Base-by-base conservation (phyloP, 1,140 invertebrate species). In the Aradophagus sp. region DNA sequence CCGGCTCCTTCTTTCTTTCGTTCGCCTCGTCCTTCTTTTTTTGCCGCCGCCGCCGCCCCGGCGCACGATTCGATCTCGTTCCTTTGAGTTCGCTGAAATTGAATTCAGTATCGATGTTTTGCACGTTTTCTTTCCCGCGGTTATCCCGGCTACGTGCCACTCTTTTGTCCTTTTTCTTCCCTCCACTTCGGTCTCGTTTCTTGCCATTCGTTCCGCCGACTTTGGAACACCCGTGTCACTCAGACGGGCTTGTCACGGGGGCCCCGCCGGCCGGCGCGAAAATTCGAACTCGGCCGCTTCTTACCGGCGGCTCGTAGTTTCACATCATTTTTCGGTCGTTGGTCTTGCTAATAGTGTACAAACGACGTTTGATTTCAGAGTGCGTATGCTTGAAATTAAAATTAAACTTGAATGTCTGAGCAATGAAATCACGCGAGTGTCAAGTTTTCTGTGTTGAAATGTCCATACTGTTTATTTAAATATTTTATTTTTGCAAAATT, bases 31-130 rank as follows among this genome's bases (percentile, higher is more conserved):
- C 13, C 34, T 62, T 56, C 38, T 50, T 62, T 56, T 42, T 62
- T 47, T 26, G 8, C 10, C 35, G 13, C 13, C 34, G 10, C 16
- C 14, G 27, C 34, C 26, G 23, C 13, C 13, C 19, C 63, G 52
- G 48, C 47, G 16, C 55, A 47, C 65, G 65, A 68, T 68, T 68
- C 65, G 56, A 68, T 59, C 65, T 68, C 65, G 48, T 61, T 59
- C 39, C 56, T 61, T 61, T 68, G 65, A 68, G 55, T 68, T 55
- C 55, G 65, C 31, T 68, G 55, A 68, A 68, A 68, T 68, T 68
- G 65, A 68, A 68, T 68, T 68, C 65, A 61, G 42, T 68, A 68
- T 68, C 65, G 65, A 68, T 68, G 55, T 68, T 61, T 68, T 68
- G 65, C 65, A 61, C 65, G 65, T 68, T 68, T 68, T 61, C 56